Conservation (phyloP, 2,797 vertebrate species). For the Pachyuromys duprasi region DNA sequence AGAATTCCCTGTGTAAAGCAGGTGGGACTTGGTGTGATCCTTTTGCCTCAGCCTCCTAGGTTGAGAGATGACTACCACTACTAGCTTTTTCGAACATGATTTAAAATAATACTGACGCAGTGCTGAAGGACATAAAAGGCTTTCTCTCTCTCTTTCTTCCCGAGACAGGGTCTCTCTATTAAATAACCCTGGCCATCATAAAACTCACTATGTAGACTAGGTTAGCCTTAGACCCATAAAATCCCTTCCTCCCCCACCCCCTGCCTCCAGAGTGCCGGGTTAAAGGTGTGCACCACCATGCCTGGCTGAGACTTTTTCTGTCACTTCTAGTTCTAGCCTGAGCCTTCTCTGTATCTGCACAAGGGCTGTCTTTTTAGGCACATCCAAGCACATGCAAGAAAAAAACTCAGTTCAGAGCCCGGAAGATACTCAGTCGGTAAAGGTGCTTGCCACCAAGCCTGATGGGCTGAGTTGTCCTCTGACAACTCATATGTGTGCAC, state of each 20-base stretch:
- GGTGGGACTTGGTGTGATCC: neutral
- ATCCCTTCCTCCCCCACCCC: too few species aligned
- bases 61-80: too few species aligned
- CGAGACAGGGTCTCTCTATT: neutral
- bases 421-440: neutral
- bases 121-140: neutral
- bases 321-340: neutral
- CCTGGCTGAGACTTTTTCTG: neutral
- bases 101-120: neutral
- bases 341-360: neutral
- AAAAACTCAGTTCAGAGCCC: neutral
- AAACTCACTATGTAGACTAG: neutral
- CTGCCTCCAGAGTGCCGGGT: neutral
- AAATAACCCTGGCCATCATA: neutral
- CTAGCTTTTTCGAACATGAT: neutral
- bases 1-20: neutral
- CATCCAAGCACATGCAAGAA: neutral
- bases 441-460: neutral
- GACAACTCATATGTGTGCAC: too few species aligned
- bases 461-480: neutral
- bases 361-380: neutral
- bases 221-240: neutral
- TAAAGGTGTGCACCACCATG: neutral
- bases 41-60: neutral
- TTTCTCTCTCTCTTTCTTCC: neutral